Evolutionary conservation across 2,113 vertebrate species (phyloP).

Genomic region (Chloropsis hardwickii): DNA sequence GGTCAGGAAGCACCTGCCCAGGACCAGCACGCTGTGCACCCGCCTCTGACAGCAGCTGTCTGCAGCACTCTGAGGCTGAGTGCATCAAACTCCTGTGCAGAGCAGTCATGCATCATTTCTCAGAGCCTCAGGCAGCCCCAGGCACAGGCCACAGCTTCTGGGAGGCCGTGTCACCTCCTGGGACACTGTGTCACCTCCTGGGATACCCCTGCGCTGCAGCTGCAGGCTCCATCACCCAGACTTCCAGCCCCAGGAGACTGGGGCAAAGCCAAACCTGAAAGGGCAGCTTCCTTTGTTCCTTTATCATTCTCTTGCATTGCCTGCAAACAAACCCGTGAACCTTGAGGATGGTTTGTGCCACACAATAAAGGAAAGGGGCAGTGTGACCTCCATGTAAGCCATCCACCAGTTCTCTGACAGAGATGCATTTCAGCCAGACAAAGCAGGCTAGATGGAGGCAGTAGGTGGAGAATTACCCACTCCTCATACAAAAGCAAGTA

Average conservation of each 20-base stretch:
- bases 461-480: not conserved
- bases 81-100: not conserved
- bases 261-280: not conserved
- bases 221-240: not conserved
- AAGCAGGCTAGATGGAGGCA: not conserved
- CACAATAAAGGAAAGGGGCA: not conserved
- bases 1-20: not conserved
- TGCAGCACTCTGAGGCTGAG: not conserved
- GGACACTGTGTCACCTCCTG: not conserved
- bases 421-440: not conserved
- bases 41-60: not conserved
- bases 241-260: not conserved
- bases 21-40: not conserved
- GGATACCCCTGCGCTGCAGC: not conserved
- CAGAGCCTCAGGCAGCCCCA: not conserved
- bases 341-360: not conserved
- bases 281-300: not conserved
- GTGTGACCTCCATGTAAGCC: not conserved
- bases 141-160: not conserved
- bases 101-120: accelerated
- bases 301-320: not conserved
- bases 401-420: not conserved
- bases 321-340: accelerated
- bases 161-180: not conserved
- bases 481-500: not conserved